Evolutionary conservation across 35 echinoderm and acorn worm genomes (phyloP).

Genomic region (Anneissia japonica): DNA sequence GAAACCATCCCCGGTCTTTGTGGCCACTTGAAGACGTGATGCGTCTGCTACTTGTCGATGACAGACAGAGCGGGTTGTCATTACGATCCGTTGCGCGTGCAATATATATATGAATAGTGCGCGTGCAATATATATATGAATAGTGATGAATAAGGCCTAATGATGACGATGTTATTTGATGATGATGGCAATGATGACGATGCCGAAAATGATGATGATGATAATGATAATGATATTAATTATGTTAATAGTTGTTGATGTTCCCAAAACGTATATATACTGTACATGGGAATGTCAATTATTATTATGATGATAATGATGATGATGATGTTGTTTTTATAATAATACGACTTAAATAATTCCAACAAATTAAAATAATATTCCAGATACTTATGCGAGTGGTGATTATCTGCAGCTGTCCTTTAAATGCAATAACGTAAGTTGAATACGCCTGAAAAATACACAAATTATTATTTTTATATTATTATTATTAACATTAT

Average conservation of each 20-base stretch:
- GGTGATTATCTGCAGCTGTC: neutral
- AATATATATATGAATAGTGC: neutral
- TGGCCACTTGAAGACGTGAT: neutral
- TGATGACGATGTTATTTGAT: conserved; percentile 19
- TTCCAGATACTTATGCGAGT: neutral
- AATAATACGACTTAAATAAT: neutral
- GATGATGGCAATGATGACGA: conserved; percentile 19
- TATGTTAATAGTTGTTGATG: no score
- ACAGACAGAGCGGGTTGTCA: neutral
- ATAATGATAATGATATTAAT: conserved; percentile 14
- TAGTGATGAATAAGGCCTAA: neutral
- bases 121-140: neutral
- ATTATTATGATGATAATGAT: conserved; percentile 25
- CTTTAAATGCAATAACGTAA: no score
- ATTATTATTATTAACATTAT: no score
- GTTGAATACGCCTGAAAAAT: no score
- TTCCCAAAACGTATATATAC: no score
- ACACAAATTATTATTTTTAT: no score
- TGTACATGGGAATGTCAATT: no score
- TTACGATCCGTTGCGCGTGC: neutral
- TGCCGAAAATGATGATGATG: conserved; percentile 21
- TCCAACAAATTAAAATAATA: neutral
- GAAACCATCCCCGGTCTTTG: neutral
- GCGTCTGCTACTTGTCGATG: neutral
- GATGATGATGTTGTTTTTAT: conserved; percentile 12